A percentile compares a stretch with the other conserved stretches of the same genome.
Conservation (phyloP, 2,888 invertebrate genomes). For the Ypsolopha scabrella region DNA sequence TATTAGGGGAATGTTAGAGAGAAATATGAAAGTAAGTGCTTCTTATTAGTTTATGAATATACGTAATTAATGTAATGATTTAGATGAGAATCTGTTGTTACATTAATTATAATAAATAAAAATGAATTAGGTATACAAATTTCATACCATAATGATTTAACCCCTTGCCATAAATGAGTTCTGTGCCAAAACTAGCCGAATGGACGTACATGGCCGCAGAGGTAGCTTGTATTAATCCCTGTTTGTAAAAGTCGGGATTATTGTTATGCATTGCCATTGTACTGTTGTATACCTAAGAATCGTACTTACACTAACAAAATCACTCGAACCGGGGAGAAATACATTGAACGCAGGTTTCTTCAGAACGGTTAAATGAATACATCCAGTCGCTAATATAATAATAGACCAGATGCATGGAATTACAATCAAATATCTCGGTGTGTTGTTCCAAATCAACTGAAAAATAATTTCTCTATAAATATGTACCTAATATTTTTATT, state of each 20-base stretch:
- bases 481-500: neutral
- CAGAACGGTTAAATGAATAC: slow-evolving; percentile 18
- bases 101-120: too few relatives aligned
- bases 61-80: neutral
- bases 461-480: slow-evolving; percentile 11
- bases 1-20: too few relatives aligned
- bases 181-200: slow-evolving; percentile 45
- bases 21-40: too few relatives aligned
- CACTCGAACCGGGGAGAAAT: slow-evolving; percentile 32
- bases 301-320: slow-evolving; percentile 33
- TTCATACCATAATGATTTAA: slow-evolving; percentile 46
- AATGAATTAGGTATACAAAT: neutral
- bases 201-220: slow-evolving; percentile 50
- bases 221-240: slow-evolving; percentile 43
- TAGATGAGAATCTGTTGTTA: too few relatives aligned
- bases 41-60: too few relatives aligned
- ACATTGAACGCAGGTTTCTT: slow-evolving; percentile 23
- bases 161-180: slow-evolving; percentile 53
- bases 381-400: slow-evolving; percentile 23
- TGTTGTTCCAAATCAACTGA: slow-evolving; percentile 53
- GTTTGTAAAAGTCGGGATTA: neutral
- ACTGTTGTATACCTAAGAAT: neutral
- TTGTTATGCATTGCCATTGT: too few relatives aligned
- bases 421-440: slow-evolving; percentile 29
- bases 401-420: slow-evolving; percentile 42